Evolutionary conservation across 1,140 invertebrate genomes (phyloP).

Genomic region (Oreohelix idahoensis): DNA sequence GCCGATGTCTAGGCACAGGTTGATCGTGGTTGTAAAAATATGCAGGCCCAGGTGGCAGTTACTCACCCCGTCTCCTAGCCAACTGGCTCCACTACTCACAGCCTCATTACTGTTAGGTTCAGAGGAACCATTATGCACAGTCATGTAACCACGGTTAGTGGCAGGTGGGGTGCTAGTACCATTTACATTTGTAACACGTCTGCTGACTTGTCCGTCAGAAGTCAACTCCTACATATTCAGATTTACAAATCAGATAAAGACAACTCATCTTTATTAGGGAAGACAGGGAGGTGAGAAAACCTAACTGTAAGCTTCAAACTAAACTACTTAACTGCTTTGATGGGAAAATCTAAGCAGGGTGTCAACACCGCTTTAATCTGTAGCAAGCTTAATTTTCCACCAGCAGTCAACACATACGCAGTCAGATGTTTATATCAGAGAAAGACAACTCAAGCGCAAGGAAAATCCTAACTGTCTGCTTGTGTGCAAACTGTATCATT

Average conservation of each 20-base stretch:
- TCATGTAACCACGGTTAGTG: constrained; percentile 23
- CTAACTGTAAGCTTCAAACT: too few relatives aligned
- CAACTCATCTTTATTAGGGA: constrained; percentile 15
- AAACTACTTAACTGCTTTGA: too few relatives aligned
- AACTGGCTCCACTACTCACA: constrained; percentile 74
- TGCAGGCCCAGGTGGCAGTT: constrained; percentile 37
- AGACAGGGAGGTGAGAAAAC: too few relatives aligned
- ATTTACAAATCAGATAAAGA: constrained; percentile 22
- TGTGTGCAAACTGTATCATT: background rate
- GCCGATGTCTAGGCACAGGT: background rate
- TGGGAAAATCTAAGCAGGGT: too few relatives aligned
- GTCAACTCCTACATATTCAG: constrained; percentile 15
- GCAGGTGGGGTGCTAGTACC: constrained; percentile 6
- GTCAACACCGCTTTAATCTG: constrained; percentile 23
- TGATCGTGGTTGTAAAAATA: background rate
- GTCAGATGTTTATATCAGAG: constrained; percentile 2
- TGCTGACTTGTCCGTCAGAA: constrained; percentile 16
- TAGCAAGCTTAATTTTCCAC: constrained; percentile 2
- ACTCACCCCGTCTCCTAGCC: constrained; percentile 69
- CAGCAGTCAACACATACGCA: constrained; percentile 18
- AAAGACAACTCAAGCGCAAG: constrained; percentile 15
- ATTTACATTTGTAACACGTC: constrained; percentile 11
- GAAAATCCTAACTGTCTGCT: background rate
- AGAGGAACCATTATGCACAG: background rate
- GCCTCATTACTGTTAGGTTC: constrained; percentile 74